phyloP scores from a whole-genome alignment of 2,888 invertebrate species.

The Melieria omissa region DNA sequence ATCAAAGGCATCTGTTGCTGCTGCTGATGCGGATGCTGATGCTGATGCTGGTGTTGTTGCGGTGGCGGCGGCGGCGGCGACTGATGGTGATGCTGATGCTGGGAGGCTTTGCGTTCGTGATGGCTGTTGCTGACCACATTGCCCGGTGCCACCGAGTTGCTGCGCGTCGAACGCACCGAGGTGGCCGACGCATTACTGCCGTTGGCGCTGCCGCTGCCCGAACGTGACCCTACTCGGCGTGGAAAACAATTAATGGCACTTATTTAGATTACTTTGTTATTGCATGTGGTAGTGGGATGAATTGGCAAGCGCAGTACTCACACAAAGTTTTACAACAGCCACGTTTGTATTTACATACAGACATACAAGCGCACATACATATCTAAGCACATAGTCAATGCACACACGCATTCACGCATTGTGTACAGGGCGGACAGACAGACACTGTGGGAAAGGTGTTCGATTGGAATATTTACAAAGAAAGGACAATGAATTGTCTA shows the following conservation, averaged over 20 bases:
- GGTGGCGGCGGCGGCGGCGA: slow-evolving; percentile 55
- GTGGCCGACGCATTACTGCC: slow-evolving; percentile 80
- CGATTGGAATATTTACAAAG: too few relatives aligned
- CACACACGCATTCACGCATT: not conserved
- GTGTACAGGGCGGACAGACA: too few relatives aligned
- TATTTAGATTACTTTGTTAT: not conserved
- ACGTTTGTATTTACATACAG: not conserved
- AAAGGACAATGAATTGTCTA: too few relatives aligned
- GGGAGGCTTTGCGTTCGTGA: slow-evolving; percentile 50
- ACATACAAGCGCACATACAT: not conserved
- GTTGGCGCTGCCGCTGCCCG: slow-evolving; percentile 79
- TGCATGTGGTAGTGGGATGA: not conserved
- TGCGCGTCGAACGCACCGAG: slow-evolving; percentile 76
- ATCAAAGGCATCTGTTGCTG: slow-evolving; percentile 59
- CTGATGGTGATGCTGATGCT: slow-evolving; percentile 46
- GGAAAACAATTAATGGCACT: not conserved
- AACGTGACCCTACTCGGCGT: slow-evolving; percentile 64
- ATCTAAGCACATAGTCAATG: not conserved
- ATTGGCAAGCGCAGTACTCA: not conserved
- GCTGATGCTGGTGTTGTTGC: slow-evolving; percentile 48
- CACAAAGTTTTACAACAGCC: slow-evolving; percentile 11
- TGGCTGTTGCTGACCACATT: slow-evolving; percentile 51
- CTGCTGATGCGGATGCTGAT: slow-evolving; percentile 50
- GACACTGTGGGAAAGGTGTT: too few relatives aligned
- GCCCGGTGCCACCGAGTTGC: slow-evolving; percentile 64